These are phyloP conservation scores for Tiliacea aurago DNA, from an alignment of 2,888 invertebrate genomes.

Conservation along the genomic window DNA sequence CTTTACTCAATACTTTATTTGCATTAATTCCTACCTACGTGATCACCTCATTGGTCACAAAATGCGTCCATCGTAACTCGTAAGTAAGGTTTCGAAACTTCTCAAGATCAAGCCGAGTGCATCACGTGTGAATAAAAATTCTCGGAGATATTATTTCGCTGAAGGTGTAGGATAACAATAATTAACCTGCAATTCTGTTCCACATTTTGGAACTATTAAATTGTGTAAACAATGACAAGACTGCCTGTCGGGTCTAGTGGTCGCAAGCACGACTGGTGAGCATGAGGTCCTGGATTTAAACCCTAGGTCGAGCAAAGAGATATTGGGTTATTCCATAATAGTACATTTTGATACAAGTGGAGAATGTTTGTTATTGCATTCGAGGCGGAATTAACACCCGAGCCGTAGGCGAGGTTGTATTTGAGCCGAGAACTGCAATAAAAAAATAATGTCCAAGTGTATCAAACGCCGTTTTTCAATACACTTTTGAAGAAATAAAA, in stretches of 20 bases:
- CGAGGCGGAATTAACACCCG: too few relatives aligned
- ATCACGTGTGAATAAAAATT: conserved; percentile 10
- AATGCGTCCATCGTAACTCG: conserved; percentile 11
- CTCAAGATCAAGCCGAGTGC: conserved; percentile 15
- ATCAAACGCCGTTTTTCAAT: too few relatives aligned
- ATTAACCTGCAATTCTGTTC: neutral
- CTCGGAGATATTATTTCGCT: neutral
- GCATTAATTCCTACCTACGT: conserved; percentile 24
- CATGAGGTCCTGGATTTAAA: neutral
- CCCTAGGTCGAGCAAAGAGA: too few relatives aligned
- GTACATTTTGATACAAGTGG: too few relatives aligned
- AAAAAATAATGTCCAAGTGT: too few relatives aligned
- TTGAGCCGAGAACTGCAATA: too few relatives aligned
- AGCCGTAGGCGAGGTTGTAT: too few relatives aligned
- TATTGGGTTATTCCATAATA: too few relatives aligned
- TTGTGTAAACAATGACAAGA: neutral
- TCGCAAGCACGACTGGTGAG: neutral
- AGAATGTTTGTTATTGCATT: too few relatives aligned
- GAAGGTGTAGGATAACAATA: neutral
- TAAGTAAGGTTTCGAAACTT: conserved; percentile 20
- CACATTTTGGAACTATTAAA: neutral
- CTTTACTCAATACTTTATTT: neutral
- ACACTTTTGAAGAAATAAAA: too few relatives aligned
- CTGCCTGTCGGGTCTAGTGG: neutral
- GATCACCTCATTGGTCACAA: conserved; percentile 19